These are phyloP conservation scores for Hypothenemus hampei DNA, from an alignment of 1,140 invertebrate species.

Conservation along the genomic window DNA sequence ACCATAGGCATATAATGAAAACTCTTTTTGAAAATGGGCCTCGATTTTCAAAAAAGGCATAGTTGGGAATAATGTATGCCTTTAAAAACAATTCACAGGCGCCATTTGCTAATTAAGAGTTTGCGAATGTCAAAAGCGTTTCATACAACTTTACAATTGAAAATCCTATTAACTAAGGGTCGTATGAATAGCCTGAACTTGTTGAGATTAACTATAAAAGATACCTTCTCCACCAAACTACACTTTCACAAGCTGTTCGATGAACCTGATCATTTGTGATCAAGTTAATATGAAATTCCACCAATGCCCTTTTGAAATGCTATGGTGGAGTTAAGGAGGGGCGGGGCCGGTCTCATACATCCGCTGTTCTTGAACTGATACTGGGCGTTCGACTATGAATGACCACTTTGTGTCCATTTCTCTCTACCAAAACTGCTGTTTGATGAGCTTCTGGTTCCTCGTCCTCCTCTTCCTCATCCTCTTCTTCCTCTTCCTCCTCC, in stretches of 20 bases:
- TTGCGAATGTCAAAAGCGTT: constrained; percentile 9
- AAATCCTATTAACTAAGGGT: constrained; percentile 18
- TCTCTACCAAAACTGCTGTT: constrained; percentile 76
- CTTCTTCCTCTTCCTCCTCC: constrained; percentile 37
- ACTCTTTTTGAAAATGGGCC: no score
- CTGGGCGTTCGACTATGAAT: constrained; percentile 80
- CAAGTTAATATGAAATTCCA: not conserved
- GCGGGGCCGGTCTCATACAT: constrained; percentile 69
- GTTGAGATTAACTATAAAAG: constrained; percentile 37
- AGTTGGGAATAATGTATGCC: no score
- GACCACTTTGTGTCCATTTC: constrained; percentile 83
- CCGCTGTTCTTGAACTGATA: constrained; percentile 70
- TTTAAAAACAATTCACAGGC: no score
- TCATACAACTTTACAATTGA: constrained; percentile 31
- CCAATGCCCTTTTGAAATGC: no score
- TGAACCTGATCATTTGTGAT: not conserved
- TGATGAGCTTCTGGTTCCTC: constrained; percentile 50
- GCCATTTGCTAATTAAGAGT: constrained; percentile 6
- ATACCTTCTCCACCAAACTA: constrained; percentile 46
- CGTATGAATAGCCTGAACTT: constrained; percentile 42
- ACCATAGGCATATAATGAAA: no score
- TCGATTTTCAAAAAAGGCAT: no score
- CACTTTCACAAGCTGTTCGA: constrained; percentile 41
- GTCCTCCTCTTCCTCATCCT: constrained; percentile 36
- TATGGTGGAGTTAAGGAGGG: constrained; percentile 49